Evolutionary conservation across 1,140 invertebrate genomes (phyloP).

Genomic region (Sarcophaga peregrina): DNA sequence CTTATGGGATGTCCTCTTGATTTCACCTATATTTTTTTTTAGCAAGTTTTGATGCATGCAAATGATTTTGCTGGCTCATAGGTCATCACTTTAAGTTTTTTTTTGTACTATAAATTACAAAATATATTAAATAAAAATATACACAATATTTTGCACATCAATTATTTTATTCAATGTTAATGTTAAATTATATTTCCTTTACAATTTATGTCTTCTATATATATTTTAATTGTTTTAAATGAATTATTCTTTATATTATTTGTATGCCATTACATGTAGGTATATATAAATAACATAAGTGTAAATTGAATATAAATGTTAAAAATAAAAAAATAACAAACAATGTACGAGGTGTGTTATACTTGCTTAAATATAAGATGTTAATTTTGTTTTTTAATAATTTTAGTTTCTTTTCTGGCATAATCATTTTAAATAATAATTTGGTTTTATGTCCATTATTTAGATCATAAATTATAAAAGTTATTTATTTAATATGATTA

Average conservation of each 20-base stretch:
- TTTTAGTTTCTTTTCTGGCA: no score
- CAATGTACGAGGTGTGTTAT: slow-evolving; percentile 17
- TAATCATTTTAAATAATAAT: neutral
- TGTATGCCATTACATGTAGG: neutral
- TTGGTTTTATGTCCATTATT: neutral
- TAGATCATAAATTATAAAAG: neutral
- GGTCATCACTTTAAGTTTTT: no score
- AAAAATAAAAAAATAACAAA: neutral
- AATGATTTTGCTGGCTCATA: no score
- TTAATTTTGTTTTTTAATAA: no score
- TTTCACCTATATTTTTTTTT: no score
- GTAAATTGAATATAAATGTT: neutral
- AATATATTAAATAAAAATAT: no score
- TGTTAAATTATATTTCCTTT: neutral
- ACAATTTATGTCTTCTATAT: neutral
- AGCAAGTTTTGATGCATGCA: no score
- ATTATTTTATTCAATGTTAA: slow-evolving; percentile 2
- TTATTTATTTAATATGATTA: neutral
- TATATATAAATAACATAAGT: neutral
- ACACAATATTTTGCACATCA: neutral
- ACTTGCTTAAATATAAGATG: neutral
- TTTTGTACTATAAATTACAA: no score
- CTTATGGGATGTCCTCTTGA: no score
- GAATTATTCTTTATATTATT: slow-evolving; percentile 1
- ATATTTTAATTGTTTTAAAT: neutral